phyloP scores from a whole-genome alignment of 2,888 invertebrate genomes.

The Ennomos fuscantarius region DNA sequence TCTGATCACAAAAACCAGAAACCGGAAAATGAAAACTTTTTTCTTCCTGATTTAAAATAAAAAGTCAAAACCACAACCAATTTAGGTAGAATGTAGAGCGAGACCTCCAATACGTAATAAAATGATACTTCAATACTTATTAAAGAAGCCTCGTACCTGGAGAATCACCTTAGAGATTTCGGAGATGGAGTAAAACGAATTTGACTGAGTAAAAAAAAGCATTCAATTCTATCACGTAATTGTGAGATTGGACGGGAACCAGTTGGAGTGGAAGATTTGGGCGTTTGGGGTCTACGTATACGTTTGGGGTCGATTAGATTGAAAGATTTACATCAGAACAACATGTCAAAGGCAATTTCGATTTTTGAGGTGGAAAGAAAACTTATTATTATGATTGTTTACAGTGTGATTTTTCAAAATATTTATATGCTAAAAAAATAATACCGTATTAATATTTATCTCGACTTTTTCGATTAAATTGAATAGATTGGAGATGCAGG shows the following conservation, averaged over 20 bases:
- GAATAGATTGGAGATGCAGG: too few relatives aligned
- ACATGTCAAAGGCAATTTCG: too few relatives aligned
- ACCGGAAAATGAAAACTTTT: conserved; percentile 2
- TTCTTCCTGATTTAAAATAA: conserved; percentile 38
- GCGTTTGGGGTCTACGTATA: conserved; percentile 32
- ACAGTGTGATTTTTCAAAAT: too few relatives aligned
- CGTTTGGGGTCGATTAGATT: conserved; percentile 33
- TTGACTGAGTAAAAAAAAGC: conserved; percentile 63
- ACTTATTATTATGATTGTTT: too few relatives aligned
- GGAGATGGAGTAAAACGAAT: conserved; percentile 64
- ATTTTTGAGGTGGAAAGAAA: too few relatives aligned
- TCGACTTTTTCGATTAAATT: too few relatives aligned
- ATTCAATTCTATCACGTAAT: conserved; percentile 70
- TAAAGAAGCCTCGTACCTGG: conserved; percentile 49
- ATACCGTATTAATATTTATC: too few relatives aligned
- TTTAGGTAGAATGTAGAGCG: conserved; percentile 44
- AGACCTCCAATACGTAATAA: conserved; percentile 39
- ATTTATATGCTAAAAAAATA: too few relatives aligned
- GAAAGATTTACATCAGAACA: conserved; percentile 1
- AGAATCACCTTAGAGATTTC: conserved; percentile 50
- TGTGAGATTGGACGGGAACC: conserved; percentile 51
- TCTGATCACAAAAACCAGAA: conserved; percentile 20
- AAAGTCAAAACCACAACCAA: conserved; percentile 46
- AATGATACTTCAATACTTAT: conserved; percentile 51
- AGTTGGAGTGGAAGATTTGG: conserved; percentile 36